A percentile compares a stretch with the other conserved stretches of the same genome.
phyloP scores from a whole-genome alignment of 2,797 vertebrate species.

The Meda fulgida region DNA sequence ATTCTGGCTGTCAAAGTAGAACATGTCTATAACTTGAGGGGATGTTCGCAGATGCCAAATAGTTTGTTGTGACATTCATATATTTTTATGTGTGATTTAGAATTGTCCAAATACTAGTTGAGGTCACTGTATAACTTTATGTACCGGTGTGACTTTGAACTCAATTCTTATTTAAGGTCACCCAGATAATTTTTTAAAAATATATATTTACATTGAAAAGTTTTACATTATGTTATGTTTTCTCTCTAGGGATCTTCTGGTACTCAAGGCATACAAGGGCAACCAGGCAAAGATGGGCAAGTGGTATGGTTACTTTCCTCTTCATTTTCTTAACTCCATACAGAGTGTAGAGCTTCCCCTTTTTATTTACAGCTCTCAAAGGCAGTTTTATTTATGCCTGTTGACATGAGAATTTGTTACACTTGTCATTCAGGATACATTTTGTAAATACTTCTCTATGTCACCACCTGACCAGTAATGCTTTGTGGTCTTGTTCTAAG shows the following conservation, averaged over 20 bases:
- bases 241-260: conserved; percentile 84
- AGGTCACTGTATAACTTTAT: not conserved
- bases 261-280: conserved; percentile 82
- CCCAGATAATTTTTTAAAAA: not conserved
- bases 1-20: not conserved
- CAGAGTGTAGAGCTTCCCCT: not conserved
- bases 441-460: not conserved
- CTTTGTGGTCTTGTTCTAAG: not conserved
- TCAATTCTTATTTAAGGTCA: not conserved
- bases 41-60: not conserved
- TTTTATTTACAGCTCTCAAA: not conserved
- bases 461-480: not conserved
- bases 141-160: not conserved
- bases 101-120: not conserved
- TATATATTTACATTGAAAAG: not conserved
- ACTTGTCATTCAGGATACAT: not conserved
- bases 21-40: not conserved
- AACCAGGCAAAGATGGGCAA: conserved; percentile 86
- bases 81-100: not conserved
- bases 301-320: conserved; percentile 73
- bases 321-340: not conserved
- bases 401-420: not conserved
- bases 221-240: not conserved
- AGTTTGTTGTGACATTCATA: not conserved
- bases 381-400: not conserved